Conservation (phyloP, 2,888 invertebrate species). For the Brachyptera putata region DNA sequence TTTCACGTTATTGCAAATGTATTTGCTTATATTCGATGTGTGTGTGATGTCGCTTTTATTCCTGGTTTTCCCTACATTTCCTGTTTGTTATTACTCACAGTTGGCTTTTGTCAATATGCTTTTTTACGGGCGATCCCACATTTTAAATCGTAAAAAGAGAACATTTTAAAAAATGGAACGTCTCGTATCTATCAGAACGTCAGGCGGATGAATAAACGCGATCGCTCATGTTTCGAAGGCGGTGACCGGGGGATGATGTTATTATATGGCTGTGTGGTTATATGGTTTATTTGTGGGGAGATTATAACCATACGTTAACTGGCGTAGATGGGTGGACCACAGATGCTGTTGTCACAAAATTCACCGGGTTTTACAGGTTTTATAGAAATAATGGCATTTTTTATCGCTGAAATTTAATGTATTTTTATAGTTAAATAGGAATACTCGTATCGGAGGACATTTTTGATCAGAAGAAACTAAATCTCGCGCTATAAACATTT, state of each 20-base stretch:
- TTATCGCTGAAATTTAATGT: constrained; percentile 15
- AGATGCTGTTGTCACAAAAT: neutral
- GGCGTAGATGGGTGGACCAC: neutral
- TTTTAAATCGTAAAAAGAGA: constrained; percentile 18
- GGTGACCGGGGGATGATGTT: neutral
- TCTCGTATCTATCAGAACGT: neutral
- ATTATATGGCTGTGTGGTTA: constrained; percentile 1
- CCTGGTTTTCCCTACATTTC: neutral
- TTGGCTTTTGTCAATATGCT: constrained; percentile 17
- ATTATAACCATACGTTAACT: constrained; percentile 11
- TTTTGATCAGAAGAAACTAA: no score
- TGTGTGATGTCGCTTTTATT: neutral
- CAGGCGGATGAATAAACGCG: neutral
- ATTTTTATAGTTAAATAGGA: neutral
- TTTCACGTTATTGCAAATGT: neutral
- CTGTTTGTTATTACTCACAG: constrained; percentile 14
- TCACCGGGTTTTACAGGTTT: neutral
- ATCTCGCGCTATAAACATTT: neutral
- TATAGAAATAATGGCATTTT: neutral
- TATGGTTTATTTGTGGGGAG: constrained; percentile 19
- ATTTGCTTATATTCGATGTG: constrained; percentile 4
- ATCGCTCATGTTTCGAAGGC: neutral
- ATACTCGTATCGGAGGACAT: no score
- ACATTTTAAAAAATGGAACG: constrained; percentile 10
- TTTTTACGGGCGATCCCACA: neutral